Evolutionary conservation across 2,888 invertebrate species (phyloP), one percentile per base, ranked within the genome.

Genomic region (Oxytorus armatus): DNA sequence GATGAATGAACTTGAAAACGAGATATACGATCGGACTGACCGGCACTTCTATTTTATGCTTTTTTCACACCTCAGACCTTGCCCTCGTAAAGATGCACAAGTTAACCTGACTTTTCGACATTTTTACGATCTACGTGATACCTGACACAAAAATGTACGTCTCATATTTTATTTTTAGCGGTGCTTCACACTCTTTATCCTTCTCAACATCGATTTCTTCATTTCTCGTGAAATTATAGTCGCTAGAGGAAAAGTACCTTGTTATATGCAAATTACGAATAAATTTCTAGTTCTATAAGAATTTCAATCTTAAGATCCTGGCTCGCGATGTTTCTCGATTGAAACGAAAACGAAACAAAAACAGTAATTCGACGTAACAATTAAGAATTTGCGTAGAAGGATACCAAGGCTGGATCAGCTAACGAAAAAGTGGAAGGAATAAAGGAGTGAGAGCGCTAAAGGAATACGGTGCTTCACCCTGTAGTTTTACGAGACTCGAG

Each of bases 381-480:
- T 82, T 69, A 73, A 70, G 76, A 77, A 73, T 79, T 79, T 63
- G 65, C 74, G 63, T 76, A 47, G 47, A 59, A 63, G 69, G 73
- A 73, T 65, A 69, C 18, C 53, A 53, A 61, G 70, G 65, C 2
- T 29, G 55, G 55, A 75, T 55, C 49, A 57, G 23, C 49, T n/a
- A 51, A 55, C 10, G 10, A 44, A 39, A 33, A 49, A 21, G 16
- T 16, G 44, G 39, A 47, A 42, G 73, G 42, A n/a, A 33, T 49
- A 49, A 44, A 57, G 47, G 59, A 61, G 59, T 51, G 18, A 55
- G 16, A 23, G 55, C 53, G 23, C 18, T 49, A 16, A 75, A 57
- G 29, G 74, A 59, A 47, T 49, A 49, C 8, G 36, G 59, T 33
- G 59, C 51, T 72, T 66, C 66, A 23, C 23, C 51, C 57, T 44